A percentile compares a stretch with the other conserved stretches of the same genome.
These are phyloP conservation scores for Toxostoma redivivum DNA, from an alignment of 2,113 vertebrate genomes.

Conservation along the genomic window DNA sequence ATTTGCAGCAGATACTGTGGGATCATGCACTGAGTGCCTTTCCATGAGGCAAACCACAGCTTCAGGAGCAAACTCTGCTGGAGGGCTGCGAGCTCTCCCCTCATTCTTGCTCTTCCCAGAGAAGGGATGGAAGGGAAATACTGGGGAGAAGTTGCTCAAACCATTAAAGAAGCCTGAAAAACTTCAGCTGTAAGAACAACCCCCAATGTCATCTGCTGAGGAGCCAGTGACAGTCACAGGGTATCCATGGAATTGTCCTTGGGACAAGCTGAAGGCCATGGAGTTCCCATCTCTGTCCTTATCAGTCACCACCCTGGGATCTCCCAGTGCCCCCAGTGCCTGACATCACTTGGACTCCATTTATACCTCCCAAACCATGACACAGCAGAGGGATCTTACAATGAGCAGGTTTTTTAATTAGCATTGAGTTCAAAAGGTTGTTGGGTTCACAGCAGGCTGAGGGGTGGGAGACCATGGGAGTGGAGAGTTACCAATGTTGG, in stretches of 20 bases:
- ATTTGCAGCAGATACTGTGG: neutral
- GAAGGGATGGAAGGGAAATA: neutral
- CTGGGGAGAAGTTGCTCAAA: neutral
- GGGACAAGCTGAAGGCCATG: neutral
- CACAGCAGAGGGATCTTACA: neutral
- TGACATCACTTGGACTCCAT: neutral
- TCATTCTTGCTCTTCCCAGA: rapidly evolving
- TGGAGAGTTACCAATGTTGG: neutral
- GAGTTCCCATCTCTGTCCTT: neutral
- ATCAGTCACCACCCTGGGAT: neutral
- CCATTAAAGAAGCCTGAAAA: neutral
- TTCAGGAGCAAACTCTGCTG: neutral
- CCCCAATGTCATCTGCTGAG: neutral
- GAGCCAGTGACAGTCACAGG: rapidly evolving
- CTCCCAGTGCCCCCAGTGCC: neutral
- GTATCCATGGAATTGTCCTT: neutral
- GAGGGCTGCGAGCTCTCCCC: rapidly evolving
- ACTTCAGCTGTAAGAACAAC: neutral
- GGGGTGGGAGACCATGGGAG: neutral
- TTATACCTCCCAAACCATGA: rapidly evolving
- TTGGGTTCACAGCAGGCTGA: neutral
- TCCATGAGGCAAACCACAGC: neutral
- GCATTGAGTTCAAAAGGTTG: neutral
- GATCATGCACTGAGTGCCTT: neutral
- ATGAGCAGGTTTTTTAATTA: neutral